Percentiles rank a stretch among this genome's conserved stretches.
Conservation (phyloP, 2,797 vertebrate genomes). For the Adelosebastes latens region DNA sequence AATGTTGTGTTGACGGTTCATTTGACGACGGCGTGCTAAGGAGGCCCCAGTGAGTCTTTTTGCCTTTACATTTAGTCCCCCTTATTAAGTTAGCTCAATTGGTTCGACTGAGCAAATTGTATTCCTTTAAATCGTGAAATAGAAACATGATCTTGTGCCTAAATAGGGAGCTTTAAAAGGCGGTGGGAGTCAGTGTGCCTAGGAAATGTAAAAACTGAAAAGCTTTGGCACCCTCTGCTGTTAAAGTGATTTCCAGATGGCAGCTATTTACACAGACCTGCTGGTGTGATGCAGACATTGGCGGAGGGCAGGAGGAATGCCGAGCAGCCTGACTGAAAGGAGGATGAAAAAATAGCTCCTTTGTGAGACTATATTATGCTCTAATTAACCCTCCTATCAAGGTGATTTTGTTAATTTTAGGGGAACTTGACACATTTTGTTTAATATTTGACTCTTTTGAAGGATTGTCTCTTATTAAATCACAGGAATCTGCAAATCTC, state of each 20-base stretch:
- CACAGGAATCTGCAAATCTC: not conserved
- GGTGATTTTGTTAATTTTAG: not conserved
- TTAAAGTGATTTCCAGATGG: conserved; percentile 78
- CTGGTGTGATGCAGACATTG: conserved; percentile 53
- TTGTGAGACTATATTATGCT: conserved; percentile 18
- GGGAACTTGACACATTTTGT: not conserved
- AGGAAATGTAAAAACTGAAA: conserved; percentile 78
- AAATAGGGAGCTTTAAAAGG: conserved; percentile 51
- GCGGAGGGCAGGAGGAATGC: conserved; percentile 49
- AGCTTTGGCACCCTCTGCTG: conserved; percentile 91
- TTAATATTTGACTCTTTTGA: conserved; percentile 18
- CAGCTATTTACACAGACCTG: conserved; percentile 66
- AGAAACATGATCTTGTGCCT: conserved; percentile 43
- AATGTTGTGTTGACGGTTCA: conserved; percentile 41
- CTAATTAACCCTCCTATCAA: conserved; percentile 9
- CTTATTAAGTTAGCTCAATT: conserved; percentile 9
- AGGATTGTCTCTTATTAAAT: conserved; percentile 22
- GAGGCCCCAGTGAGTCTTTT: conserved; percentile 3
- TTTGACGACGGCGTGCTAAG: conserved; percentile 21
- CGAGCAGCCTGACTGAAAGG: conserved; percentile 24
- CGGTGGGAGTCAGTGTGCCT: conserved; percentile 45
- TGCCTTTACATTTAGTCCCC: conserved; percentile 19
- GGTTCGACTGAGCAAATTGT: conserved; percentile 28
- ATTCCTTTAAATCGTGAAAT: conserved; percentile 37
- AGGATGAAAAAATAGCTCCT: conserved; percentile 17